These are phyloP conservation scores for Myotis pilosus DNA, from an alignment of 2,797 vertebrate species.

Conservation along the genomic window DNA sequence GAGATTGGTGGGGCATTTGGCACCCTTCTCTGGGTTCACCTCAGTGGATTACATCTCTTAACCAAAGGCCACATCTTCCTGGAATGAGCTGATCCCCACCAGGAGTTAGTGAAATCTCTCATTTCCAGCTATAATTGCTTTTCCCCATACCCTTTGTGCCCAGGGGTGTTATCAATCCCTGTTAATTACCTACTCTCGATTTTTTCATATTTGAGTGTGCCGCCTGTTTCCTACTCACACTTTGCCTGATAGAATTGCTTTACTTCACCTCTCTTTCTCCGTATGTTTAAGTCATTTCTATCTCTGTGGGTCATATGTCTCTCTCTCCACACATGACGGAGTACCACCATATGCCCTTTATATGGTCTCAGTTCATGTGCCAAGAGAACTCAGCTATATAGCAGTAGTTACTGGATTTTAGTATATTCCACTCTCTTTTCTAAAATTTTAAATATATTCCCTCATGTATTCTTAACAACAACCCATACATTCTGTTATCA, in stretches of 20 bases:
- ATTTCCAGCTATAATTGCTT: neutral
- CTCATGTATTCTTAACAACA: neutral
- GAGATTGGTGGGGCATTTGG: neutral
- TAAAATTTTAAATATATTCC: neutral
- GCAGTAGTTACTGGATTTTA: neutral
- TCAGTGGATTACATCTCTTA: neutral
- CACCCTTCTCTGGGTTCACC: neutral
- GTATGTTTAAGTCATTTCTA: neutral
- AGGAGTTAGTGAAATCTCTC: neutral
- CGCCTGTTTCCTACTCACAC: neutral
- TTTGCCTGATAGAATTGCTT: neutral
- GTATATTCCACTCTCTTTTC: neutral
- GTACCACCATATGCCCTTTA: neutral
- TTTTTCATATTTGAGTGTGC: neutral
- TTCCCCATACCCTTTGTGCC: rapidly evolving
- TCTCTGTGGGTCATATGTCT: neutral
- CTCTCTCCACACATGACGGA: neutral
- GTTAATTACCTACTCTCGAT: neutral
- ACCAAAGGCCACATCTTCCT: neutral
- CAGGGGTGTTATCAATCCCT: neutral
- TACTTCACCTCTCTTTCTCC: neutral
- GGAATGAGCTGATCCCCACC: neutral
- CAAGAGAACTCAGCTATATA: neutral
- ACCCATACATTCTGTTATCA: neutral
- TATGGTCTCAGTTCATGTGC: neutral